Evolutionary conservation across 2,888 invertebrate genomes (phyloP).

Genomic region (Apoda limacodes): DNA sequence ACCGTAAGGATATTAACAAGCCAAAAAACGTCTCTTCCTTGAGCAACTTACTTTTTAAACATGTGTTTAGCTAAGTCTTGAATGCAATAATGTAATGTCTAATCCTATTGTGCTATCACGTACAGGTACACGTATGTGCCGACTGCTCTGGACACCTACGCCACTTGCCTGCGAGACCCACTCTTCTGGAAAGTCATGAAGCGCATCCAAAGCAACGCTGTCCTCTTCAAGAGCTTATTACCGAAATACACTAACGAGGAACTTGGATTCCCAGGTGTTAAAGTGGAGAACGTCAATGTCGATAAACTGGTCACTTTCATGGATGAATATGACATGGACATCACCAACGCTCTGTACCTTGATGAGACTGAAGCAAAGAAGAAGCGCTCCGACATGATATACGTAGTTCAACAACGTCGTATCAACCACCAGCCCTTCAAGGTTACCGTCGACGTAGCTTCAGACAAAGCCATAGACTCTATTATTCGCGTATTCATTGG

Average conservation of each 20-base stretch:
- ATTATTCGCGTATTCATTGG: conserved; percentile 77
- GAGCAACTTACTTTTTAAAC: too few species aligned
- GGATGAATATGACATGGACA: conserved; percentile 75
- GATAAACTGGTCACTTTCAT: conserved; percentile 77
- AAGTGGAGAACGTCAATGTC: conserved; percentile 70
- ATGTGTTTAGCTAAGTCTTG: too few species aligned
- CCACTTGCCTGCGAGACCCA: conserved; percentile 78
- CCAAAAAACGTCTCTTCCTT: too few species aligned
- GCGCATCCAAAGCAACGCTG: conserved; percentile 66
- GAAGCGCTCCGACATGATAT: conserved; percentile 53
- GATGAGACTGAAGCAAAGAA: conserved; percentile 58
- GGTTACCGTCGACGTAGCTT: conserved; percentile 65
- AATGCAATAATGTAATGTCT: too few species aligned
- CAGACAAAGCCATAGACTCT: conserved; percentile 68
- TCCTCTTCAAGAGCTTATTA: conserved; percentile 70
- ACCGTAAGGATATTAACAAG: too few species aligned
- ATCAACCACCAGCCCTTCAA: conserved; percentile 76
- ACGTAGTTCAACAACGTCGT: conserved; percentile 71
- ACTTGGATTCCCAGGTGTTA: conserved; percentile 72
- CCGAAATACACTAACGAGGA: conserved; percentile 72
- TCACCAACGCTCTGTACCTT: conserved; percentile 71
- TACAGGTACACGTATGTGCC: conserved; percentile 62
- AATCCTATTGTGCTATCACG: conserved; percentile 15
- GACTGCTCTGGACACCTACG: conserved; percentile 72
- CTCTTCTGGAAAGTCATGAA: conserved; percentile 78